A percentile compares a stretch with the other conserved stretches of the same genome.
These are phyloP conservation scores for Myocastor coypus DNA, from an alignment of 2,113 vertebrate species.

Conservation along the genomic window DNA sequence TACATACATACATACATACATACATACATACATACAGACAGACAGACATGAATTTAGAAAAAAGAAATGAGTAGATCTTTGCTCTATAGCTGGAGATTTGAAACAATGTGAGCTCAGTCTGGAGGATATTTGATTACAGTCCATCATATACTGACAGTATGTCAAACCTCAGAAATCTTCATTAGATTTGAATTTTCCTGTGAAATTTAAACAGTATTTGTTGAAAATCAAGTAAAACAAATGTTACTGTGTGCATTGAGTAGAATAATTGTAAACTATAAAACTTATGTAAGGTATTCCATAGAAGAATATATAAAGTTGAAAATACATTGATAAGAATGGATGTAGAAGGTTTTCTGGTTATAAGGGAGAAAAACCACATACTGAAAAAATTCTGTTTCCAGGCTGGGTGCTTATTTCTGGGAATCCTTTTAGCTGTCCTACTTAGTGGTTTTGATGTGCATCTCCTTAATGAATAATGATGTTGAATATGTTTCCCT, in stretches of 20 bases:
- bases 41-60: neutral
- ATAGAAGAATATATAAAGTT: slow-evolving; percentile 25
- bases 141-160: slow-evolving; percentile 5
- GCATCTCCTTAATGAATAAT: neutral
- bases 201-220: neutral
- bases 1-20: too few species aligned
- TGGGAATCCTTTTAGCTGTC: neutral
- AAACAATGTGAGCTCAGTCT: slow-evolving; percentile 34
- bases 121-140: neutral
- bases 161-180: slow-evolving; percentile 45
- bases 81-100: neutral
- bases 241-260: neutral
- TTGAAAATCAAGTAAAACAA: neutral
- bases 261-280: neutral
- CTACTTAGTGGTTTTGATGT: neutral
- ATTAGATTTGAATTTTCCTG: neutral
- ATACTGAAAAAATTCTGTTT: neutral
- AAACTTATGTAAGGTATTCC: neutral
- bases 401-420: neutral
- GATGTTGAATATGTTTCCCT: neutral
- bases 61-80: slow-evolving; percentile 1
- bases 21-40: too few species aligned
- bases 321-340: neutral
- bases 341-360: neutral
- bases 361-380: neutral